Base-by-base conservation (phyloP, 2,797 vertebrate genomes). In the Coranthus polyacanthus region DNA sequence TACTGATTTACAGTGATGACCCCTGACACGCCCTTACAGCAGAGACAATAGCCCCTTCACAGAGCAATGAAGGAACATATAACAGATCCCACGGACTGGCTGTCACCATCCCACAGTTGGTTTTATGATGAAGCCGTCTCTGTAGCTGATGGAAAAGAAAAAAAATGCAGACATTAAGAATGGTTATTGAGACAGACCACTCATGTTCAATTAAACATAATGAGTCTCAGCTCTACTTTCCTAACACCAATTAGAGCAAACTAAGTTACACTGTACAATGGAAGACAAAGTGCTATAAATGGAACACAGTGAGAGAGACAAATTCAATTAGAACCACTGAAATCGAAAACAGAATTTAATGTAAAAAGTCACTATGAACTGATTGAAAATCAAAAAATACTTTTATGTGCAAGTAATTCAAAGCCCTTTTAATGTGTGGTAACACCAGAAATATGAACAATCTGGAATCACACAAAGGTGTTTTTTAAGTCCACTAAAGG, bases 1-100 rank as follows among this genome's bases (percentile, higher is more conserved):
- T 46, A 66, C 54, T 81, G 86, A 90, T 90, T 89, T 91, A 90
- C 75, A 74, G 41, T 34, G 26, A 52, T 68, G 68, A 76, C 49
- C 67, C 55, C 45, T 12, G 17, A 67, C 66, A 59, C 72, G 21
- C 72, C 70, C 74, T 60, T 37, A 77, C 60, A 66, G 20, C 47
- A 52, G 16, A 85, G 67, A 76, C 63, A 69, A 62, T 58, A 45
- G 68, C 55, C 51, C 70, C 62, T 74, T 65, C 54, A 59, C 60
- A 41, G 41, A 56, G 68, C 75, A 75, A 62, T 77, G 59, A 88
- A 75, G 72, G 26, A 78, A 77, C 46, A 18, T 20, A 41, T 59
- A 70, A 59, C 66, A 81, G 74, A 85, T 77, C 73, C 57, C 58
- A 66, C 39, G 9, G 58, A 85, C 58, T 52, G 61, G 21, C 63